Evolutionary conservation across 2,797 vertebrate genomes (phyloP), one percentile per base, ranked within the genome.

Genomic region (Neopelma chrysocephalum): DNA sequence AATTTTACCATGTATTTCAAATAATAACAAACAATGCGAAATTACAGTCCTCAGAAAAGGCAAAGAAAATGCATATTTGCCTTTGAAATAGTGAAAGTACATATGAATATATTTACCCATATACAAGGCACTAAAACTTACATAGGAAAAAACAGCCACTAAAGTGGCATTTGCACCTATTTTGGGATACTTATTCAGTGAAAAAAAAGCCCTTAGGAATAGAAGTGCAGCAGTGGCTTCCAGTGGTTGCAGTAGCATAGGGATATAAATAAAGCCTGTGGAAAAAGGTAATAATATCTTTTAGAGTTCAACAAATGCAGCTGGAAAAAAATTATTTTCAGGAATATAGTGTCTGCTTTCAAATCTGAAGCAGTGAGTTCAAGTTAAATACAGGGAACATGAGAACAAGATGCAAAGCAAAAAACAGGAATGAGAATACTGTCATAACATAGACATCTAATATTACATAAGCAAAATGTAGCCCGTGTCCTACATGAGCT

Each of bases 391-490:
- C 27, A 54, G 47, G 23, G 16, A 94, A 65, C 5, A 0, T 2
- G 23, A 89, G 21, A 88, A 45, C 15, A 73, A 72, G 34, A 69
- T 12, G 43, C 43, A 94, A 90, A 54, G 71, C 13, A 43, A 81
- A 88, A 81, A 38, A 11, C 7, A 65, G 50, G 50, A 82, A 87
- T 27, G 66, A 76, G 58, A 83, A 90, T 14, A 36, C 32, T 68
- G 57, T 32, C 43, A 19, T 36, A 91, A 80, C 34, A 27, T 4
- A 77, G 68, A 32, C 12, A 12, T 8, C 68, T 80, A 66, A 91
- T 12, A 56, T 95, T 86, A 91, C 57, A 77, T 70, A 93, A 85
- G 76, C 48, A 70, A 89, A 93, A 81, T 20, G 36, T 54, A 80
- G 56, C 51, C 42, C 27, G 11, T 72, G 85, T 51, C 68, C 82